phyloP scores from a whole-genome alignment of 2,113 vertebrate species.

The Dipodomys merriami region DNA sequence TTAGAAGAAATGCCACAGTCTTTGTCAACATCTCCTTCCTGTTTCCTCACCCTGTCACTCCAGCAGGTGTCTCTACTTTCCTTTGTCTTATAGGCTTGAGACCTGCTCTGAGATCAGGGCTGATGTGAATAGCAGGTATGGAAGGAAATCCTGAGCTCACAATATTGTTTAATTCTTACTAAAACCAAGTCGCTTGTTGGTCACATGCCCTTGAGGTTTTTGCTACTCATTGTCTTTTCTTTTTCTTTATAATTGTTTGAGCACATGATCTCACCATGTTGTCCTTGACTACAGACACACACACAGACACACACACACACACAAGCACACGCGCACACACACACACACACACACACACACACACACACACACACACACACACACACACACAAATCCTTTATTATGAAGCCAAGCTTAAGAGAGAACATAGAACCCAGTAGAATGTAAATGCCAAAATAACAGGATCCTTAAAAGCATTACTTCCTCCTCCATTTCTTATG shows the following conservation, averaged over 20 bases:
- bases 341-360: not conserved
- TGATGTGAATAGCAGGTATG: constrained; percentile 71
- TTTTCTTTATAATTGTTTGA: not conserved
- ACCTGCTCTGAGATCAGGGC: constrained; percentile 47
- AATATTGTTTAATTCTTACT: constrained; percentile 71
- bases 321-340: too few species aligned
- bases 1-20: constrained; percentile 58
- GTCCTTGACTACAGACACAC: constrained; percentile 54
- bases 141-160: constrained; percentile 76
- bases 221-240: constrained; percentile 63
- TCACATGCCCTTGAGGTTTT: constrained; percentile 49
- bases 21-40: constrained; percentile 70
- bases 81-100: constrained; percentile 67
- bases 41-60: constrained; percentile 74
- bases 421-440: not conserved
- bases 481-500: not conserved
- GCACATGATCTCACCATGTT: constrained; percentile 62
- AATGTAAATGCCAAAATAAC: not conserved
- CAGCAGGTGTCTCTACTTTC: constrained; percentile 79
- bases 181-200: constrained; percentile 62
- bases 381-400: not conserved
- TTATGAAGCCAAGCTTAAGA: constrained; percentile 36
- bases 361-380: too few species aligned
- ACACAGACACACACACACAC: too few species aligned
- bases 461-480: not conserved